Conservation (phyloP, 2,888 invertebrate species). For the Acrobeloides nanus region DNA sequence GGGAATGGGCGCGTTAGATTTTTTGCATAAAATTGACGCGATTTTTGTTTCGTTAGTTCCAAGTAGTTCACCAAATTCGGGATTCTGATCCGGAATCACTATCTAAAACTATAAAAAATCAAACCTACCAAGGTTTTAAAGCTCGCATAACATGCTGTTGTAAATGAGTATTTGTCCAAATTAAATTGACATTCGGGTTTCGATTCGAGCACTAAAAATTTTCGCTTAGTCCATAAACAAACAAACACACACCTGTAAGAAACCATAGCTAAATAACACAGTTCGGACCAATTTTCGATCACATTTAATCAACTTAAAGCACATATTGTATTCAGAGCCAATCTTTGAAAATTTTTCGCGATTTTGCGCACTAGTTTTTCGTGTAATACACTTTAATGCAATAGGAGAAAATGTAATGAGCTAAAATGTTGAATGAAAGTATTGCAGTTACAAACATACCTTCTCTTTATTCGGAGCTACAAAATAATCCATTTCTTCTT, state of each 20-base stretch:
- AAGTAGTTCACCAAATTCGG: no score
- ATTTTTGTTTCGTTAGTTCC: no score
- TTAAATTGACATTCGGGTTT: slow-evolving; percentile 67
- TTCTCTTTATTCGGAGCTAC: no score
- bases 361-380: no score
- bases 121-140: slow-evolving; percentile 16
- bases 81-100: neutral
- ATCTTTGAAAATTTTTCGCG: slow-evolving; percentile 15
- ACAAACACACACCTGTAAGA: slow-evolving; percentile 42
- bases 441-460: no score
- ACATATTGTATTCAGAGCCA: slow-evolving; percentile 32
- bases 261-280: slow-evolving; percentile 44
- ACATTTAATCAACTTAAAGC: slow-evolving; percentile 57
- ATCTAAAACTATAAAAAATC: neutral
- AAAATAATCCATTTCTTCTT: no score
- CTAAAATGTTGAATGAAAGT: no score
- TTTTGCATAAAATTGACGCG: no score
- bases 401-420: no score
- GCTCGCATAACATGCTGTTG: slow-evolving; percentile 11
- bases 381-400: no score
- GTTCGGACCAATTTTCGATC: slow-evolving; percentile 56
- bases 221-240: neutral
- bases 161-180: slow-evolving; percentile 22
- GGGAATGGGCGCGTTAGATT: no score
- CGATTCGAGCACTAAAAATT: slow-evolving; percentile 63